These are phyloP conservation scores for Philotrypesis tridentata DNA, from an alignment of 1,140 invertebrate genomes.

Conservation along the genomic window DNA sequence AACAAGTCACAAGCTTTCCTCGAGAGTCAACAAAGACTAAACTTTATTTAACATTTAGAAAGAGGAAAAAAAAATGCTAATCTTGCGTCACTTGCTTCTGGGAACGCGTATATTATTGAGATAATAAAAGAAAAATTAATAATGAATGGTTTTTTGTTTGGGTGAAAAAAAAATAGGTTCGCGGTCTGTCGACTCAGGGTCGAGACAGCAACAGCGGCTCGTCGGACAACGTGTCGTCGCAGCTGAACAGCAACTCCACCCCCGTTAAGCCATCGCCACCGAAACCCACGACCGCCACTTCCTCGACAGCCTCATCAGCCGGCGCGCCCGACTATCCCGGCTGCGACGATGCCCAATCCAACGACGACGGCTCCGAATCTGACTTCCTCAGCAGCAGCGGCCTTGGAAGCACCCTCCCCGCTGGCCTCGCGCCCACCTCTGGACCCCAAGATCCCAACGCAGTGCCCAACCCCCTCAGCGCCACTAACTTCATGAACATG, in stretches of 20 bases:
- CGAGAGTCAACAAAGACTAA: not conserved
- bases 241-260: slow-evolving; percentile 39
- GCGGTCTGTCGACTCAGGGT: slow-evolving; percentile 64
- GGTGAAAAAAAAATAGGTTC: slow-evolving; percentile 48
- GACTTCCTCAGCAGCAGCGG: slow-evolving; percentile 60
- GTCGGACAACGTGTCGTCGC: slow-evolving; percentile 55
- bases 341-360: slow-evolving; percentile 59
- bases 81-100: not conserved
- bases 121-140: not conserved
- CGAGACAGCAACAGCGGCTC: slow-evolving; percentile 57
- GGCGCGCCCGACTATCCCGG: slow-evolving; percentile 48
- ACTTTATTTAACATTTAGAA: not conserved
- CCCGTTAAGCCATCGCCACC: slow-evolving; percentile 40
- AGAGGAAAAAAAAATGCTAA: not conserved
- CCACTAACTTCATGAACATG: slow-evolving; percentile 68
- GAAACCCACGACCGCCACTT: slow-evolving; percentile 37
- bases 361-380: slow-evolving; percentile 55
- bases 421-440: slow-evolving; percentile 56
- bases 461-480: slow-evolving; percentile 52
- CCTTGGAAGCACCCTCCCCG: slow-evolving; percentile 58
- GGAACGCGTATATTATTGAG: not conserved
- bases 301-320: slow-evolving; percentile 44
- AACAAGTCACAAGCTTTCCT: not conserved
- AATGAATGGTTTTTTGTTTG: not conserved
- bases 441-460: not conserved